Percentiles rank a stretch among this genome's conserved stretches.
Evolutionary conservation across 2,888 invertebrate species (phyloP).

Genomic region (Ectemnius cavifrons): DNA sequence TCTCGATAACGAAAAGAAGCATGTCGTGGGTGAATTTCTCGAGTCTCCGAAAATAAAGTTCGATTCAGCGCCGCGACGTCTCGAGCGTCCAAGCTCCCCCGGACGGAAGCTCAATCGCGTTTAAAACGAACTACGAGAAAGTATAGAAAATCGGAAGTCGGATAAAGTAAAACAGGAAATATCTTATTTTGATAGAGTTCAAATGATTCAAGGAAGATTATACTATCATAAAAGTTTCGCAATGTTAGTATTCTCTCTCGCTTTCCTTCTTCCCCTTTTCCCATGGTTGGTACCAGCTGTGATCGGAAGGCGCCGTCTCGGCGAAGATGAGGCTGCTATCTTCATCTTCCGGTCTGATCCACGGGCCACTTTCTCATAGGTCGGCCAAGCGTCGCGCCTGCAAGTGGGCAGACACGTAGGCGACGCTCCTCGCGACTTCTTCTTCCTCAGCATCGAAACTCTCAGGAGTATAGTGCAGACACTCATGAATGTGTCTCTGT

Average conservation of each 20-base stretch:
- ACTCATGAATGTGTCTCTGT: too few species aligned
- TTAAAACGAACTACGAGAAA: background rate
- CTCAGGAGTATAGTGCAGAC: background rate
- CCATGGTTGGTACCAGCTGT: conserved; percentile 34
- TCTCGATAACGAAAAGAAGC: background rate
- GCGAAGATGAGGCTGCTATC: conserved; percentile 44
- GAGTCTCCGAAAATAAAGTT: conserved; percentile 40
- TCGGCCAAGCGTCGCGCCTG: conserved; percentile 20
- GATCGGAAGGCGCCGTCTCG: conserved; percentile 37
- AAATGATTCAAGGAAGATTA: too few species aligned
- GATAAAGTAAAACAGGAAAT: too few species aligned
- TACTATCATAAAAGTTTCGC: too few species aligned
- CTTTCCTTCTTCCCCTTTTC: background rate
- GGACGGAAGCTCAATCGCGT: background rate
- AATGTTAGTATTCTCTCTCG: too few species aligned
- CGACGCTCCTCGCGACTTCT: conserved; percentile 44
- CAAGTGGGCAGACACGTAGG: conserved; percentile 60
- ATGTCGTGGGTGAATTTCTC: conserved; percentile 25
- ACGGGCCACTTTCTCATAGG: conserved; percentile 45
- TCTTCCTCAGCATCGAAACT: conserved; percentile 35
- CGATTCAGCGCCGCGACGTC: conserved; percentile 34
- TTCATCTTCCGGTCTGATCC: conserved; percentile 49
- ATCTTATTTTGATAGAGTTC: too few species aligned
- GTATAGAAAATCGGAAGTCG: background rate
- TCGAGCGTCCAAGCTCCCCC: conserved; percentile 23